A percentile compares a stretch with the other conserved stretches of the same genome.
These are phyloP conservation scores for Hemaris fuciformis DNA, from an alignment of 2,888 invertebrate species.

Conservation along the genomic window DNA sequence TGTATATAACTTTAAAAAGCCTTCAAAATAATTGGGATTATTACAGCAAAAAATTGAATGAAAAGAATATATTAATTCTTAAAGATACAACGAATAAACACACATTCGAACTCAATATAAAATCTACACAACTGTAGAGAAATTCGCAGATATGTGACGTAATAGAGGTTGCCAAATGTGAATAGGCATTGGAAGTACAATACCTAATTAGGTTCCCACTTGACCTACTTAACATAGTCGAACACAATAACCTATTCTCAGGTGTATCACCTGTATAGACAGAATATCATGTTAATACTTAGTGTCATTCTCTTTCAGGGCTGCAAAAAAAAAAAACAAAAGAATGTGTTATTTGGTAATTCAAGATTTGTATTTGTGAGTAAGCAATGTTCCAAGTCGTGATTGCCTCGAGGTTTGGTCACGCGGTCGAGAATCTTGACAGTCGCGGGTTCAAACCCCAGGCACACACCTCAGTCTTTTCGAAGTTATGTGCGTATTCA, in stretches of 20 bases:
- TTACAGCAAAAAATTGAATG: background rate
- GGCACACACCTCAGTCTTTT: no score
- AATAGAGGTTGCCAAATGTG: background rate
- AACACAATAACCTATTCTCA: background rate
- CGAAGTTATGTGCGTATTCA: no score
- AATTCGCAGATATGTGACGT: background rate
- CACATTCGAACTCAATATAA: background rate
- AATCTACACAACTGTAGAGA: background rate
- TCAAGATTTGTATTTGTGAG: no score
- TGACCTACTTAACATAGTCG: background rate
- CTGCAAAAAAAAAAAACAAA: background rate
- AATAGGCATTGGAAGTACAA: background rate
- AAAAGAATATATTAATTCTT: no score
- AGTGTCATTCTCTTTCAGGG: background rate
- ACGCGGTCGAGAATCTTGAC: no score
- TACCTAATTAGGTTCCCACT: background rate
- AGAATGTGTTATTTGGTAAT: no score
- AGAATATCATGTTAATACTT: background rate
- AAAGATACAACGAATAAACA: background rate
- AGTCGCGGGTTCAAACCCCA: no score
- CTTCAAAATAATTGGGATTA: no score
- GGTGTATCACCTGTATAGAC: background rate
- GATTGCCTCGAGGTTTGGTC: no score
- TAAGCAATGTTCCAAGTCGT: no score
- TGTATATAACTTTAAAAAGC: no score